Conservation (phyloP, 2,113 vertebrate genomes). For the Numida meleagris region DNA sequence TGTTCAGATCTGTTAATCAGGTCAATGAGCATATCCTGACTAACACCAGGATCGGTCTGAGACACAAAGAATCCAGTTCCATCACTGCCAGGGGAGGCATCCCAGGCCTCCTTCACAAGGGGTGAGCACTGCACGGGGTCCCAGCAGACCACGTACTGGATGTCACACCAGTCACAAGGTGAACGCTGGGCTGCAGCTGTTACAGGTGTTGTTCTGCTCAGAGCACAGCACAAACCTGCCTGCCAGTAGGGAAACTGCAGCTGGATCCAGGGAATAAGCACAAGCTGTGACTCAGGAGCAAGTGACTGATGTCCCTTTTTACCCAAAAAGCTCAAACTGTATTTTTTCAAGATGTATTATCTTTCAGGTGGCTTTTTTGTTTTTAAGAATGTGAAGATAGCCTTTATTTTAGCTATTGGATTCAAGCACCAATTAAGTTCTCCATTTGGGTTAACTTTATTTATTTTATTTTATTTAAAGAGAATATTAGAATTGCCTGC, state of each 20-base stretch:
- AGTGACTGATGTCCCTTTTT: background rate
- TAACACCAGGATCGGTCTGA: background rate
- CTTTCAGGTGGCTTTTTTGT: background rate
- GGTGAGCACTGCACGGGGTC: background rate
- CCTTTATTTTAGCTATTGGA: background rate
- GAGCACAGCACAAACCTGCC: background rate
- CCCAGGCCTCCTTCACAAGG: background rate
- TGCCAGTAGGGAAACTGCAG: background rate
- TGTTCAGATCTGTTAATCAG: background rate
- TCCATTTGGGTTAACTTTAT: background rate
- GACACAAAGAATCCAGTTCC: background rate
- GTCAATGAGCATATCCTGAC: background rate
- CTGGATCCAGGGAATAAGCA: background rate
- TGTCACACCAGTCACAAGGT: background rate
- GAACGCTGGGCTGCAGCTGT: background rate
- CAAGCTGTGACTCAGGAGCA: background rate
- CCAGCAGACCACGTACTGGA: background rate
- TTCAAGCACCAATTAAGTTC: background rate
- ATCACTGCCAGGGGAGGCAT: background rate
- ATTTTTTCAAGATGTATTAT: background rate
- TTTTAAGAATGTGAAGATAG: background rate
- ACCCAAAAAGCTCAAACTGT: accelerated
- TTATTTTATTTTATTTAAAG: background rate
- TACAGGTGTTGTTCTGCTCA: background rate
- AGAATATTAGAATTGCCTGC: background rate